These are phyloP conservation scores for Ectemnius lituratus DNA, from an alignment of 2,888 invertebrate genomes.

Conservation along the genomic window DNA sequence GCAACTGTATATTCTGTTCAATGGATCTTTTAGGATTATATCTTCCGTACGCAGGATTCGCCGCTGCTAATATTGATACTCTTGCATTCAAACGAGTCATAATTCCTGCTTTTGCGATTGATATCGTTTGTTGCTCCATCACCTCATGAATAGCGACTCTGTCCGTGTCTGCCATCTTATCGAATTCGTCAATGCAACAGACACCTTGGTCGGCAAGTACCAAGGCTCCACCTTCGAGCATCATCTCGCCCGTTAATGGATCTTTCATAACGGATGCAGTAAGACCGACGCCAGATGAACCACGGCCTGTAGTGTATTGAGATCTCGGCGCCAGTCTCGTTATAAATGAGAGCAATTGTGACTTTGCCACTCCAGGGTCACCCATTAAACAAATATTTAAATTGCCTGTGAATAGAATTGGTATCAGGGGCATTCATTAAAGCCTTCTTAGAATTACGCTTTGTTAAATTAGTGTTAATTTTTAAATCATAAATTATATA, in stretches of 20 bases:
- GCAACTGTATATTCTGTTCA: conserved; percentile 98
- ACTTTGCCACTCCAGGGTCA: conserved; percentile 99
- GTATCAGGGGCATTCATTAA: too few species aligned
- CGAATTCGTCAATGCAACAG: conserved; percentile 99
- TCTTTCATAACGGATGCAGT: conserved; percentile 99
- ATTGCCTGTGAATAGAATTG: conserved; percentile 80
- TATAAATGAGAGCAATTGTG: conserved; percentile 96
- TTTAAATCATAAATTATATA: conserved; percentile 23
- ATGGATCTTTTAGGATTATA: conserved; percentile 97
- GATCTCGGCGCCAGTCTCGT: conserved; percentile 94
- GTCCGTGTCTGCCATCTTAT: conserved; percentile 98
- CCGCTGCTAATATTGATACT: conserved; percentile 98
- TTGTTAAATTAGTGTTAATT: too few species aligned
- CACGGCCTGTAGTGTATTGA: conserved; percentile 97
- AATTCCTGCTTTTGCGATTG: conserved; percentile 99
- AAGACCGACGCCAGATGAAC: conserved; percentile 98
- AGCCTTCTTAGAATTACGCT: too few species aligned
- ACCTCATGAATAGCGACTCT: conserved; percentile 98
- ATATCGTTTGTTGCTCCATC: conserved; percentile 99
- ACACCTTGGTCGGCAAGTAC: conserved; percentile 98
- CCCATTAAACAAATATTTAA: conserved; percentile 99
- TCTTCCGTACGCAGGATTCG: conserved; percentile 98
- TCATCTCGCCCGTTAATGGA: conserved; percentile 98
- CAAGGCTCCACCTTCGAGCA: conserved; percentile 96
- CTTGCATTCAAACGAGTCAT: conserved; percentile 99